Base-by-base conservation (phyloP, 2,113 vertebrate genomes). In the Fukomys damarensis region DNA sequence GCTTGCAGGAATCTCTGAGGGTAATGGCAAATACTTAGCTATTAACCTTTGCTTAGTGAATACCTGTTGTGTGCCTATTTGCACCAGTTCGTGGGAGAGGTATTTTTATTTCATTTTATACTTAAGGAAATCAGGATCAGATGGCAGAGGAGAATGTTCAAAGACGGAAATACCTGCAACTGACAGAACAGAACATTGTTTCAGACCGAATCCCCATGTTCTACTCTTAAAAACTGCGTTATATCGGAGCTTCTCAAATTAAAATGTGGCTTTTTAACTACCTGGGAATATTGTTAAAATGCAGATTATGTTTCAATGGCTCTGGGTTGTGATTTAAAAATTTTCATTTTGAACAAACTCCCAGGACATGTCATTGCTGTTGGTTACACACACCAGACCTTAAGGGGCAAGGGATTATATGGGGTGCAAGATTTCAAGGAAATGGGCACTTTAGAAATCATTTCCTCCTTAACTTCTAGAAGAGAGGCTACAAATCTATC, bases 191-290 rank as follows among this genome's bases (percentile, higher is more conserved):
- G 30, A 90, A 63, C 20, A 56, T 95, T 32, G n/a, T 46, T 86
- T 91, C 46, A 24, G n/a, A 83, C 13, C 28, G 19, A 89, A 38
- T 26, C 68, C 54, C 41, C 22, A 56, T 22, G 72, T 58, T 49
- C 81, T 38, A 9, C 32, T 87, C 38, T 74, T 83, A 61, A 91
- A 43, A 81, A 16, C 4, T 59, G 38, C 86, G 80, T 32, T 80
- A 35, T 89, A 49, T 85, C 14, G 74, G 61, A 94, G 70, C 22
- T 84, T 96, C 58, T 79, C n/a, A 77, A 81, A 65, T 43, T 74
- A 68, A 61, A 89, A 38, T 46, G 4, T 77, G 46, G n/a, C n/a
- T 59, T 35, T 93, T 77, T 90, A 43, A 43, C 87, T 56, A 74
- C 68, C 54, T 83, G 9, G 26, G 49, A 70, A 90, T 93, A 13